Evolutionary conservation across 2,797 vertebrate genomes (phyloP).

Genomic region (Tiaroga cobitis): DNA sequence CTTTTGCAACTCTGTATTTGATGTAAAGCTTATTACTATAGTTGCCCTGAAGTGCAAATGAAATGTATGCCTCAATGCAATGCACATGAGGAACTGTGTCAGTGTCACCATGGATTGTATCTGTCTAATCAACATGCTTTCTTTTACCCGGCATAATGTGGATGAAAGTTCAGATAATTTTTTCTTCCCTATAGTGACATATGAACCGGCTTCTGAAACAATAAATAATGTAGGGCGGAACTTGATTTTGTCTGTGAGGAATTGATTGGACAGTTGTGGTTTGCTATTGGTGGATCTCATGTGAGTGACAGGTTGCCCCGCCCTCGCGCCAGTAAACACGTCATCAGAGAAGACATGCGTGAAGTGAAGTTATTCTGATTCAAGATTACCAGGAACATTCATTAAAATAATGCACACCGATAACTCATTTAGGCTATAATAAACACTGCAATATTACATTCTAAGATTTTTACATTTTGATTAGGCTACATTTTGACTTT

Average conservation of each 20-base stretch:
- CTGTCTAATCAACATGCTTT: neutral
- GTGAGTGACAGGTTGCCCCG: neutral
- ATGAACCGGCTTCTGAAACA: neutral
- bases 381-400: neutral
- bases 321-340: neutral
- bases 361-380: neutral
- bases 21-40: neutral
- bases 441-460: neutral
- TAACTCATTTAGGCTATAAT: neutral
- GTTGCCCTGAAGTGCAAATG: neutral
- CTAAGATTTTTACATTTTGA: neutral
- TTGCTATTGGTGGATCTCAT: neutral
- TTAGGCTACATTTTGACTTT: neutral
- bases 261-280: neutral
- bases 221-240: neutral
- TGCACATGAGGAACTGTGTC: neutral
- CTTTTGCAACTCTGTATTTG: neutral
- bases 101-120: neutral
- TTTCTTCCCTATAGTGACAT: neutral
- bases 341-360: neutral
- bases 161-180: neutral
- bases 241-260: neutral
- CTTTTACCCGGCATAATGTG: neutral
- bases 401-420: too few species aligned
- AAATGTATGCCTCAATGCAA: neutral